Evolutionary conservation across 2,888 invertebrate genomes (phyloP).

Genomic region (Arctia plantaginis): DNA sequence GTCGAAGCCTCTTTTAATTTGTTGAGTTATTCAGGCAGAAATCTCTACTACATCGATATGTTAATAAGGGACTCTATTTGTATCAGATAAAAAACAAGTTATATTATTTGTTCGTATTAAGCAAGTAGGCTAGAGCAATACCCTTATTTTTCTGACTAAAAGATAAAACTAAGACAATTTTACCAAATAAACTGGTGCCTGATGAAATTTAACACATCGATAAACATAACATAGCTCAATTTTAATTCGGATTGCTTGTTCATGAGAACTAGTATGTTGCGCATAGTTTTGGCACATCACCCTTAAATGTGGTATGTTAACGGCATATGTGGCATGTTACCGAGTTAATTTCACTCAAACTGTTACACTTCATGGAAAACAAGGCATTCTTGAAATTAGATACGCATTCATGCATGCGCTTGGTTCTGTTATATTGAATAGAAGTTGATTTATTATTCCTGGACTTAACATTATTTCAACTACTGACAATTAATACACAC

Average conservation of each 20-base stretch:
- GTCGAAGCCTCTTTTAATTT: not conserved
- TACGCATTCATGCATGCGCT: conserved; percentile 7
- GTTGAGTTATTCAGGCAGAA: not conserved
- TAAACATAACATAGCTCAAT: conserved; percentile 38
- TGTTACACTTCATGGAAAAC: conserved; percentile 27
- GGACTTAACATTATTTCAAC: too few species aligned
- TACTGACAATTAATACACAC: too few species aligned
- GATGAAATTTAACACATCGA: conserved; percentile 22
- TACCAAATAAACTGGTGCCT: conserved; percentile 10
- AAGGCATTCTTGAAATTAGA: conserved; percentile 15
- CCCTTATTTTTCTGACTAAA: too few species aligned
- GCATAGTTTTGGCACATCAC: conserved; percentile 44
- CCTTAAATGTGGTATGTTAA: conserved; percentile 56
- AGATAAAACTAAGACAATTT: not conserved
- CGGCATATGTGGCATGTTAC: conserved; percentile 39
- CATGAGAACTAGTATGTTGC: conserved; percentile 19
- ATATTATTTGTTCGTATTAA: not conserved
- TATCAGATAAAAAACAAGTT: not conserved
- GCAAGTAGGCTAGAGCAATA: not conserved
- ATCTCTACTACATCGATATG: not conserved
- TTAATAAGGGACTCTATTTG: not conserved
- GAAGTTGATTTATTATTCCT: not conserved
- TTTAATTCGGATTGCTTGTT: conserved; percentile 35
- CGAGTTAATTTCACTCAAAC: conserved; percentile 52
- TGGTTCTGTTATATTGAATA: not conserved